Percentiles rank a stretch among this genome's conserved stretches.
Evolutionary conservation across 2,797 vertebrate species (phyloP).

Genomic region (Pangasius krempfi): DNA sequence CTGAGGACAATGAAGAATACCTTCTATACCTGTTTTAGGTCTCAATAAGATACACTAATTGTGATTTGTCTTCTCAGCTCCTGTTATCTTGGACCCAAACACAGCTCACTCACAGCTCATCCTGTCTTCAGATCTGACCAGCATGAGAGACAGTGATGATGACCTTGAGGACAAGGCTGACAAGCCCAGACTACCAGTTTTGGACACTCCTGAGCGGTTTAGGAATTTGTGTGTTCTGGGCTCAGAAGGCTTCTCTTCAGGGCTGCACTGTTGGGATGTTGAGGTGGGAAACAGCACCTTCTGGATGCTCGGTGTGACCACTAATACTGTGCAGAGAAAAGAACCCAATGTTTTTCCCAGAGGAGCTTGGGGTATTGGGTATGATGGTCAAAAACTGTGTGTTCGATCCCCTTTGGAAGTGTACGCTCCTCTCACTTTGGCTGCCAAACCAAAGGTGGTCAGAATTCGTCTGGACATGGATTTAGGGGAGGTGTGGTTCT

Average conservation of each 20-base stretch:
- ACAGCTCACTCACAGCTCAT: conserved; percentile 43
- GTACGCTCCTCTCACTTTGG: background rate
- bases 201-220: conserved; percentile 42
- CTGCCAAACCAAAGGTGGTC: conserved; percentile 17
- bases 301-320: conserved; percentile 55
- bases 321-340: conserved; percentile 47
- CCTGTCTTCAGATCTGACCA: conserved; percentile 52
- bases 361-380: conserved; percentile 44
- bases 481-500: conserved; percentile 28
- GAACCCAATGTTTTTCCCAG: background rate
- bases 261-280: conserved; percentile 51
- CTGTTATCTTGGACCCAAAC: conserved; percentile 53
- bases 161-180: conserved; percentile 3
- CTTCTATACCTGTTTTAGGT: background rate
- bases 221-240: conserved; percentile 44
- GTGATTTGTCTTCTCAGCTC: conserved; percentile 28
- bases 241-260: conserved; percentile 50
- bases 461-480: conserved; percentile 39
- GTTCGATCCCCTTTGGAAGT: conserved; percentile 19
- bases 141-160: conserved; percentile 34
- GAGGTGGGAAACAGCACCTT: conserved; percentile 42
- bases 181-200: background rate
- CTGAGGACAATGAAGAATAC: background rate
- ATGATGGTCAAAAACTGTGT: conserved; percentile 21
- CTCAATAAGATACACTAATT: background rate